A percentile compares a stretch with the other conserved stretches of the same genome.
These are phyloP conservation scores for Bombus pyrosoma DNA, from an alignment of 1,140 invertebrate genomes.

Conservation along the genomic window DNA sequence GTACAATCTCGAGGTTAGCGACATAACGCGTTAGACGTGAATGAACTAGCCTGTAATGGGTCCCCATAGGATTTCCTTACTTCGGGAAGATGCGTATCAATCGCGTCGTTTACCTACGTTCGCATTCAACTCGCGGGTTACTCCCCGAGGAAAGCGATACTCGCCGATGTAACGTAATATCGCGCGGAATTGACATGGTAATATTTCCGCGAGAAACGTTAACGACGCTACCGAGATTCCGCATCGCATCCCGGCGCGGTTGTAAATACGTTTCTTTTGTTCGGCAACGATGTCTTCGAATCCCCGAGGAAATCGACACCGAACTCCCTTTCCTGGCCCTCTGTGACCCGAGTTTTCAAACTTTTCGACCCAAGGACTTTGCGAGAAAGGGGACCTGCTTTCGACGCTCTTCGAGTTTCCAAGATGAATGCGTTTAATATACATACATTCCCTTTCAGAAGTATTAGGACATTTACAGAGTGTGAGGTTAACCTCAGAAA, in stretches of 20 bases:
- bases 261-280: conserved; percentile 67
- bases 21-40: neutral
- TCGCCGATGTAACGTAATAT: conserved; percentile 51
- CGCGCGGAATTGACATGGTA: conserved; percentile 55
- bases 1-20: neutral
- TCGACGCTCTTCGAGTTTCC: no score
- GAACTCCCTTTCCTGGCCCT: neutral
- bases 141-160: conserved; percentile 54
- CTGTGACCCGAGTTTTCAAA: conserved; percentile 51
- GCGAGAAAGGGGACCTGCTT: neutral
- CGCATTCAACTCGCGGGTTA: conserved; percentile 31
- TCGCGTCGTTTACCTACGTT: conserved; percentile 33
- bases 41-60: conserved; percentile 30
- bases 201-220: conserved; percentile 59
- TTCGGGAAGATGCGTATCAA: conserved; percentile 43
- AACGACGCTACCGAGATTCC: conserved; percentile 64
- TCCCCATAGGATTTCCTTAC: conserved; percentile 47
- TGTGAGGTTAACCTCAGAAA: no score
- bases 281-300: conserved; percentile 38
- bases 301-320: conserved; percentile 68
- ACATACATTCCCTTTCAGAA: no score
- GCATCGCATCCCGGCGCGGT: conserved; percentile 40
- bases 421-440: no score
- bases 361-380: conserved; percentile 37
- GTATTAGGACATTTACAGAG: no score